Percentiles rank a stretch among this genome's conserved stretches.
phyloP scores from a whole-genome alignment of 2,797 vertebrate genomes.

The Heliangelus exortis region DNA sequence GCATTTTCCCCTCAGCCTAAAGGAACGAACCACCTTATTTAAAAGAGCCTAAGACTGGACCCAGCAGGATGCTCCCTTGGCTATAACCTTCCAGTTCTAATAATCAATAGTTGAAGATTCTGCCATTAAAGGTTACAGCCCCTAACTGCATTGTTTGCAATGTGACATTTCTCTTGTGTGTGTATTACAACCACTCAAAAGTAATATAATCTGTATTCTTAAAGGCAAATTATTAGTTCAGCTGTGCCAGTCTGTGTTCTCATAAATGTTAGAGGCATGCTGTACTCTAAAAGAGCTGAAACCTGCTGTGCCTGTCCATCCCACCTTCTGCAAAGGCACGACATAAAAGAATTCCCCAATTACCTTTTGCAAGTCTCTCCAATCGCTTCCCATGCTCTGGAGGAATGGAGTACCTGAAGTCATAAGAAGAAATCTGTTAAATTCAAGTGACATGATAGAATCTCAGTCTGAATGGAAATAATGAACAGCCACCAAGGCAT shows the following conservation, averaged over 20 bases:
- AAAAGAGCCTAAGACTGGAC: background rate
- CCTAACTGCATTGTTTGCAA: background rate
- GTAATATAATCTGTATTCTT: background rate
- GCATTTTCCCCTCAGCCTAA: background rate
- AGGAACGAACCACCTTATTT: background rate
- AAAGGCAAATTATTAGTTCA: background rate
- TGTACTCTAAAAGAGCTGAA: background rate
- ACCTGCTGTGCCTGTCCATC: background rate
- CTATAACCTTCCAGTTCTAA: background rate
- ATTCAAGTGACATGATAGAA: background rate
- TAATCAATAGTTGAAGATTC: background rate
- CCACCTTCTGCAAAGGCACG: background rate
- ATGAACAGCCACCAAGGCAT: background rate
- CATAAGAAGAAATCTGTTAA: background rate
- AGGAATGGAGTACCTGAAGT: conserved; percentile 91
- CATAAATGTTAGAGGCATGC: background rate
- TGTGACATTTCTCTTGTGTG: background rate
- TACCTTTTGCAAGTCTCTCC: conserved; percentile 97
- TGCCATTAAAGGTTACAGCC: background rate
- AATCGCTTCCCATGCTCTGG: conserved; percentile 95
- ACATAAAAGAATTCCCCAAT: background rate
- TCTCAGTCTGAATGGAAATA: background rate
- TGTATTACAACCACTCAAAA: background rate
- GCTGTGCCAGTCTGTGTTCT: background rate
- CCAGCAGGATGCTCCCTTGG: background rate